Evolutionary conservation across 2,888 invertebrate genomes (phyloP), one percentile per base, ranked within the genome.

Genomic region (Branchipolynoe longqiensis): DNA sequence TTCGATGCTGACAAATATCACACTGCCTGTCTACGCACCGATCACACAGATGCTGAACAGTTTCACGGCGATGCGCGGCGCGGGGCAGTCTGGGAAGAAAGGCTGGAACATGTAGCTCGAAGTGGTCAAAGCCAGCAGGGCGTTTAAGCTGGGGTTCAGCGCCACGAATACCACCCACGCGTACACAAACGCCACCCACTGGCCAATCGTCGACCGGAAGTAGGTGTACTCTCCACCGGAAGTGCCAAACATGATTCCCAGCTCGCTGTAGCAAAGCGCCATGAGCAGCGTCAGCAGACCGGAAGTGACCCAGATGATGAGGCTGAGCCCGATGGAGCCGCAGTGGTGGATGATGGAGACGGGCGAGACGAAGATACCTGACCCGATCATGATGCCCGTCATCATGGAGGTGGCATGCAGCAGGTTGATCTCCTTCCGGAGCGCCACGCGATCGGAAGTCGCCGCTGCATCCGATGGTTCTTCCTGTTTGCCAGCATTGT

Each of bases 291-390:
- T 97, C 85, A 92, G 95, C 58, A 97, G 92, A 31, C 98, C 98
- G 0, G 97, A 97, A 78, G 97, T 94, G 38, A 97, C 95, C 98
- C 98, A 98, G 85, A 98, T 96, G 81, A 97, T 95, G 81, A 98
- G 95, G 0, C 98, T 97, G 94, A 97, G 90, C 18, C 92, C 91
- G n/a, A 95, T 87, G 96, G 93, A 86, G 97, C 98, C 22, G 96
- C 97, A 85, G 92, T 96, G 95, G 86, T 94, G 94, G 33, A 98
- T 95, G n/a, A 98, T 98, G 89, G 98, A 96, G 92, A 96, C 97
- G 0, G 98, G 98, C 40, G 98, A 97, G 64, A 98, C 97, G 94
- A 99, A 99, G 90, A 98, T 98, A 14, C 99, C 99, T 0, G 98
- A 96, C 0, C 99, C 99, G 83, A 98, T 96, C 89, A 98, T 98